phyloP scores from a whole-genome alignment of 2,797 vertebrate species.

The Lepidocolaptes lacrymiger region DNA sequence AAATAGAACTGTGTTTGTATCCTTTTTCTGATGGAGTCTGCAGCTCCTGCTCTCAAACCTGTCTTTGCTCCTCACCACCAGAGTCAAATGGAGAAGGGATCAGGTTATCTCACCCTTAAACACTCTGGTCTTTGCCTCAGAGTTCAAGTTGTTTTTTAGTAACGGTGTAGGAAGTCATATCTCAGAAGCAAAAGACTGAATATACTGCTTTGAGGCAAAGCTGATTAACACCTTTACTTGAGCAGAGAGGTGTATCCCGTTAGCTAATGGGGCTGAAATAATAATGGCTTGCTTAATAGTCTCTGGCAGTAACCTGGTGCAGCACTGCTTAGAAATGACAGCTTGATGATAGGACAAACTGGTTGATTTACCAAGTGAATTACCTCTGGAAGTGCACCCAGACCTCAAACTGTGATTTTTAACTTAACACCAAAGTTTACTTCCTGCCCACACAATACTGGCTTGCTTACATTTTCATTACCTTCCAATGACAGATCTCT shows the following conservation, averaged over 20 bases:
- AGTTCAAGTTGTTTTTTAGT: neutral
- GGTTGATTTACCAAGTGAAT: conserved; percentile 56
- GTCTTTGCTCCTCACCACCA: neutral
- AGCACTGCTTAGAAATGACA: conserved; percentile 45
- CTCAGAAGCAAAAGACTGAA: neutral
- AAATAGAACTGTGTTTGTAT: neutral
- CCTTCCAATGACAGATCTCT: conserved; percentile 15
- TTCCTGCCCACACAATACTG: neutral
- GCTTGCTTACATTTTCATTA: conserved; percentile 41
- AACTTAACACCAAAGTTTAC: conserved; percentile 45
- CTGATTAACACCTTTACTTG: conserved; percentile 1
- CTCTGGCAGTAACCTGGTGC: conserved; percentile 48
- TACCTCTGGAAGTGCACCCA: conserved; percentile 37
- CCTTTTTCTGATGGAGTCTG: neutral
- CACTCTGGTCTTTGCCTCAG: neutral
- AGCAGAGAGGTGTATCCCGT: conserved; percentile 3
- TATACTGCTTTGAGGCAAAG: neutral
- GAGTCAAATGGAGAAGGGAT: neutral
- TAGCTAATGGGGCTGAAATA: conserved; percentile 66
- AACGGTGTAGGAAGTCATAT: neutral
- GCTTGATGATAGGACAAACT: conserved; percentile 54
- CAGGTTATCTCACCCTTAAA: neutral
- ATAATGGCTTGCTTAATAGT: conserved; percentile 54
- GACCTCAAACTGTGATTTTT: conserved; percentile 48
- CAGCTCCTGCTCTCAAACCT: neutral